Evolutionary conservation across 2,888 invertebrate species (phyloP).

Genomic region (Neoscelio sp.): DNA sequence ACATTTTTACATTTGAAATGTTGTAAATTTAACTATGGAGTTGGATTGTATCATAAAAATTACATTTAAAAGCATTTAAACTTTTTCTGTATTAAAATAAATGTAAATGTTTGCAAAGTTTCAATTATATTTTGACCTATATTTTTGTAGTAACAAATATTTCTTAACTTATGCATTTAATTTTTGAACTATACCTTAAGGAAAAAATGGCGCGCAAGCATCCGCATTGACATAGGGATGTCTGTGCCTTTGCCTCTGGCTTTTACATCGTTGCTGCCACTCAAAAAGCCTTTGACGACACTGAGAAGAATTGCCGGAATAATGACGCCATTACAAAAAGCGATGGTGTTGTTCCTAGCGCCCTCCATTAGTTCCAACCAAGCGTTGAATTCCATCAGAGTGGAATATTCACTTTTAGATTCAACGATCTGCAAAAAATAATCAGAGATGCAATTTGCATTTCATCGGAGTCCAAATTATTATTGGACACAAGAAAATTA

Average conservation of each 20-base stretch:
- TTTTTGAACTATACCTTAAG: slow-evolving; percentile 83
- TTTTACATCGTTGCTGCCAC: slow-evolving; percentile 88
- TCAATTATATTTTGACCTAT: too few relatives aligned
- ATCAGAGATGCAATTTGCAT: too few relatives aligned
- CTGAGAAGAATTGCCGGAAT: slow-evolving; percentile 87
- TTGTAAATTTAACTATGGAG: neutral
- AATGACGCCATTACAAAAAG: slow-evolving; percentile 88
- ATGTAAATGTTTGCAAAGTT: too few relatives aligned
- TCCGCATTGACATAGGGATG: slow-evolving; percentile 87
- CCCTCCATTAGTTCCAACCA: slow-evolving; percentile 87
- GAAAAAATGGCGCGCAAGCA: slow-evolving; percentile 86
- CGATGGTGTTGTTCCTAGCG: slow-evolving; percentile 86
- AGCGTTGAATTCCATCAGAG: slow-evolving; percentile 86
- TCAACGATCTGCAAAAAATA: slow-evolving; percentile 85
- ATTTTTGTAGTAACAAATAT: neutral
- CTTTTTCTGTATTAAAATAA: too few relatives aligned
- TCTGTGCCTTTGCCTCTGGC: slow-evolving; percentile 87
- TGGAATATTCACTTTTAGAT: slow-evolving; percentile 89
- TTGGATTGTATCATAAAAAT: neutral
- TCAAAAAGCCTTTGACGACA: slow-evolving; percentile 89
- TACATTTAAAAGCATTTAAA: neutral
- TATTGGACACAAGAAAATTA: too few relatives aligned
- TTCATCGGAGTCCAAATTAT: too few relatives aligned
- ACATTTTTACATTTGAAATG: neutral
- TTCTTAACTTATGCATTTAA: neutral